A percentile compares a stretch with the other conserved stretches of the same genome.
Conservation (phyloP, 2,797 vertebrate genomes). For the Acanthurus leucopareius region DNA sequence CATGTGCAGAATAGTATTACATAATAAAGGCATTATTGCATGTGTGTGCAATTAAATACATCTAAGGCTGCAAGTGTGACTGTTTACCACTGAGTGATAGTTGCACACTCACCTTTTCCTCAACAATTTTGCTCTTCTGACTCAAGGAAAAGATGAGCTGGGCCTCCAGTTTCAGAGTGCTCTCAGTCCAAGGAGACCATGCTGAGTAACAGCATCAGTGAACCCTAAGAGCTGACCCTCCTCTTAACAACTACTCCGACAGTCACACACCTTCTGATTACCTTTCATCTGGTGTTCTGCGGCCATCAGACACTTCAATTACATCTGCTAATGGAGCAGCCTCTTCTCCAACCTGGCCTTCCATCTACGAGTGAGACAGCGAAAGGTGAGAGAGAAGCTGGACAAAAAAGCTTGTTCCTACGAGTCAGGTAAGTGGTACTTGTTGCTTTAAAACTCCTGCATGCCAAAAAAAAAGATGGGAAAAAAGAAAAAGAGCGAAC, state of each 20-base stretch:
- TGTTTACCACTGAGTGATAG: slow-evolving; percentile 17
- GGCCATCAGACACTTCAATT: slow-evolving; percentile 69
- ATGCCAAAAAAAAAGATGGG: background rate
- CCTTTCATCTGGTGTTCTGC: slow-evolving; percentile 62
- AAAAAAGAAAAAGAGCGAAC: background rate
- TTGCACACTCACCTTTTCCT: background rate
- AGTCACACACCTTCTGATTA: slow-evolving; percentile 74
- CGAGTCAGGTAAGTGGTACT: slow-evolving; percentile 21
- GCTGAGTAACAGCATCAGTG: slow-evolving; percentile 37
- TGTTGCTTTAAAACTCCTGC: slow-evolving; percentile 5
- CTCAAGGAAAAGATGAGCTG: slow-evolving; percentile 20
- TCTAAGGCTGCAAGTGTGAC: background rate
- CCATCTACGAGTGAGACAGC: slow-evolving; percentile 29
- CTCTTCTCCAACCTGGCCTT: slow-evolving; percentile 51
- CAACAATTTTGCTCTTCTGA: slow-evolving; percentile 6
- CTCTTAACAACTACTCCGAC: slow-evolving; percentile 61
- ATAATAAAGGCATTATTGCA: background rate
- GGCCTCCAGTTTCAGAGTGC: slow-evolving; percentile 35
- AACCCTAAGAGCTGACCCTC: slow-evolving; percentile 47
- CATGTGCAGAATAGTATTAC: background rate
- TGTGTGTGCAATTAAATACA: background rate
- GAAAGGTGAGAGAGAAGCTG: slow-evolving; percentile 21
- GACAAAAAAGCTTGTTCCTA: slow-evolving; percentile 12
- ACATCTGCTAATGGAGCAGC: slow-evolving; percentile 68
- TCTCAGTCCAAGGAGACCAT: slow-evolving; percentile 24